Evolutionary conservation across 2,888 invertebrate genomes (phyloP).

Genomic region (Oscheius myriophilus): DNA sequence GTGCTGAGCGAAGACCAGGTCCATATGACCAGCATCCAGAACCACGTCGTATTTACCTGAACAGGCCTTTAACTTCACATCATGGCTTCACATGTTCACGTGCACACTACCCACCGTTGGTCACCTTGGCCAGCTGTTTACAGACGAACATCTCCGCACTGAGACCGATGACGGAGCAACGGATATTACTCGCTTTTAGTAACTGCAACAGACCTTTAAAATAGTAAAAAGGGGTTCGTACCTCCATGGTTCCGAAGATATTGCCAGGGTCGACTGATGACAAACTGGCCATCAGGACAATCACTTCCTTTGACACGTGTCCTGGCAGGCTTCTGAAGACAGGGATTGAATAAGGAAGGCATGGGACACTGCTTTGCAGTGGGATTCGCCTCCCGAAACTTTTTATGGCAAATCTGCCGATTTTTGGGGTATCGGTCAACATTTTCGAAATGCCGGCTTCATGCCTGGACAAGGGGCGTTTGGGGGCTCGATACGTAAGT

Average conservation of each 20-base stretch:
- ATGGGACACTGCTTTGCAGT: no score
- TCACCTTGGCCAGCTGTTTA: slow-evolving; percentile 84
- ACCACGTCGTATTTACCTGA: slow-evolving; percentile 78
- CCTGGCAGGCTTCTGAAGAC: slow-evolving; percentile 81
- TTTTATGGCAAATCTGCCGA: no score
- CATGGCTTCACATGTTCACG: background rate
- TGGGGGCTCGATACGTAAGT: no score
- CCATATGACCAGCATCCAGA: slow-evolving; percentile 83
- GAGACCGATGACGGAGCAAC: slow-evolving; percentile 92
- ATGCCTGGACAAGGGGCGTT: no score
- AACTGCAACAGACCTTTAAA: slow-evolving; percentile 19
- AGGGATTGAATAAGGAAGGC: background rate
- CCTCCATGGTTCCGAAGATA: slow-evolving; percentile 84
- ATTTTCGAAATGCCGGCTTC: no score
- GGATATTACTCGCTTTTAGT: slow-evolving; percentile 76
- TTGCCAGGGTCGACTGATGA: slow-evolving; percentile 97
- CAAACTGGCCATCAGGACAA: slow-evolving; percentile 89
- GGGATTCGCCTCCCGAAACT: no score
- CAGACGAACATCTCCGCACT: slow-evolving; percentile 94
- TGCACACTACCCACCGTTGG: slow-evolving; percentile 75
- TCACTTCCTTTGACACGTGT: slow-evolving; percentile 92
- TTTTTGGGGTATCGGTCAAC: no score
- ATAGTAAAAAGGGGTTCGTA: slow-evolving; percentile 63
- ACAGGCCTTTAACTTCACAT: background rate
- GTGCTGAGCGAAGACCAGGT: slow-evolving; percentile 74